A percentile compares a stretch with the other conserved stretches of the same genome.
These are phyloP conservation scores for Cololabis saira DNA, from an alignment of 2,113 vertebrate genomes.

Conservation along the genomic window DNA sequence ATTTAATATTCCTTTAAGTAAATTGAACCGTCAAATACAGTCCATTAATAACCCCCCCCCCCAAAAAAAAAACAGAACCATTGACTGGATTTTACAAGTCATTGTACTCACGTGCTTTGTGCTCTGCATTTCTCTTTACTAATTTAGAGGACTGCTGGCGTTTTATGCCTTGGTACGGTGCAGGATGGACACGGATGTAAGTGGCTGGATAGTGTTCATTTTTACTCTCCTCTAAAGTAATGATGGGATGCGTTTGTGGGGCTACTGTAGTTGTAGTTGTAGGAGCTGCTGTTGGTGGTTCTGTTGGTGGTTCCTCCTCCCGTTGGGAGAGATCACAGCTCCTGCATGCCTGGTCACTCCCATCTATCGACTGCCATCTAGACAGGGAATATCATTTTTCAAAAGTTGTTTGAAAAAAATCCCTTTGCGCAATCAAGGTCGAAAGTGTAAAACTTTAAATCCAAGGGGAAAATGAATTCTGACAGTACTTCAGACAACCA, in stretches of 20 bases:
- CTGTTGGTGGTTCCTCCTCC: background rate
- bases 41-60: too few species aligned
- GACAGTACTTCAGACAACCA: too few species aligned
- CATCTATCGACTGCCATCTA: constrained; percentile 75
- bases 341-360: constrained; percentile 64
- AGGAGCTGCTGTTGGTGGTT: background rate
- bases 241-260: background rate
- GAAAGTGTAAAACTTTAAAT: background rate
- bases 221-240: background rate
- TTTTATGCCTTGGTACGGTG: background rate
- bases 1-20: background rate
- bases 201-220: background rate
- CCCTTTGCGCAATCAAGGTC: too few species aligned
- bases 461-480: too few species aligned
- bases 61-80: background rate
- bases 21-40: background rate
- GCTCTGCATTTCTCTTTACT: constrained; percentile 23
- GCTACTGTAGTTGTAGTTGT: background rate
- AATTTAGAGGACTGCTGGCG: background rate
- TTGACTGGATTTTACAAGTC: background rate
- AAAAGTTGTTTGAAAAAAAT: too few species aligned
- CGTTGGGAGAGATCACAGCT: constrained; percentile 47
- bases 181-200: constrained; percentile 17
- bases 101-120: constrained; percentile 28
- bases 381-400: background rate